These are phyloP conservation scores for Brachionus manjavacas DNA, from an alignment of 1,140 invertebrate genomes.

Conservation along the genomic window DNA sequence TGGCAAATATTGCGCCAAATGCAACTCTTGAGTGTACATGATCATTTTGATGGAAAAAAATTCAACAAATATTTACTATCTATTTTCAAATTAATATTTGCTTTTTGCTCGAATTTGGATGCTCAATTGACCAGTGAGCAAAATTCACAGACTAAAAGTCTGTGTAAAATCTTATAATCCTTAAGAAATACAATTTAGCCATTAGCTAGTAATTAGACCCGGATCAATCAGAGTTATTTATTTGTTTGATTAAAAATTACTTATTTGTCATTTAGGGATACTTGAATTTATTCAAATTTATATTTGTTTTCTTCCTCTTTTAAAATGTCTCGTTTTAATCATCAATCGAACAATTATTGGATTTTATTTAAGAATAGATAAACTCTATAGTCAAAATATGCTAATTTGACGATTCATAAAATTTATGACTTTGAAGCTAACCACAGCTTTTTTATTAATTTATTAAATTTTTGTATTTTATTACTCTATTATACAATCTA, in stretches of 20 bases:
- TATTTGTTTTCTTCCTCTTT: not conserved
- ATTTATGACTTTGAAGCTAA: not conserved
- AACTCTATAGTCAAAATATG: not conserved
- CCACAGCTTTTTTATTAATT: not conserved
- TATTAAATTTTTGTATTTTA: not conserved
- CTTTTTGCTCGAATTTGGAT: not conserved
- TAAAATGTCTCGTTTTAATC: not conserved
- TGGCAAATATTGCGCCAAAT: not conserved
- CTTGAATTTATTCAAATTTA: slow-evolving; percentile 1
- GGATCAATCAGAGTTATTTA: not conserved
- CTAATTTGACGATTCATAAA: not conserved
- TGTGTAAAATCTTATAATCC: not conserved
- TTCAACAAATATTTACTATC: not conserved
- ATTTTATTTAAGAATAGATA: not conserved
- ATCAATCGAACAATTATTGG: not conserved
- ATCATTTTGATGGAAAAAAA: not conserved
- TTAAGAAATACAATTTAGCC: not conserved
- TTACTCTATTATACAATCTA: not conserved
- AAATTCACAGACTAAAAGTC: not conserved
- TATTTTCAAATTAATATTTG: slow-evolving; percentile 5
- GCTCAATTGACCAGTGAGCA: not conserved
- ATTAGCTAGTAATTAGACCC: not conserved
- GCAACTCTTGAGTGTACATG: not conserved
- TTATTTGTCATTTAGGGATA: not conserved
- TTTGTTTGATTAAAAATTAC: not conserved